Evolutionary conservation across 2,113 vertebrate species (phyloP), one percentile per base, ranked within the genome.

Genomic region (Galbula dea): DNA sequence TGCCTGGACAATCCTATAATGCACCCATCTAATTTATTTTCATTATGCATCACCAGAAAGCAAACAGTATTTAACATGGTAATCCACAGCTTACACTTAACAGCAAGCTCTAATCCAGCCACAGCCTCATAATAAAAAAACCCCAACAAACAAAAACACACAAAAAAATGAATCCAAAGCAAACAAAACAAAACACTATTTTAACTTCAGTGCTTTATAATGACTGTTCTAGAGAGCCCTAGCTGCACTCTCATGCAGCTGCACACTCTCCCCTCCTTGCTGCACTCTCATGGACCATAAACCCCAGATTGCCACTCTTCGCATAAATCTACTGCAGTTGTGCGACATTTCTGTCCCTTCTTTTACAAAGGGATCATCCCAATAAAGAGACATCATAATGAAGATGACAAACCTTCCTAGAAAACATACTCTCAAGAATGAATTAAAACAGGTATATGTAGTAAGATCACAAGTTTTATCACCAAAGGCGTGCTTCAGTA

Each of bases 41-140:
- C 74, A 65, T 71, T 84, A 82, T 37, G 39, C 55, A 65, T 76
- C 73, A 68, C 29, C 49, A 89, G 66, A 10, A 89, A 85, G 62
- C 58, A 89, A 92, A 79, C 36, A 72, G 32, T 57, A 85, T 72
- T 89, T 73, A 87, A 49, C 71, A 85, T n/a, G 36, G 58, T 69
- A 94, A 95, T 91, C 71, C 54, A 69, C 11, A 29, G 58, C 68
- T 95, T 85, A 89, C 54, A 83, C 45, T 87, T 93, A 87, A 58
- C 45, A 86, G 37, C 34, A 81, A 41, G 43, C 32, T 89, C 49
- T 46, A 48, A 73, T 74, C 27, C 46, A 90, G 37, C 80, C 59
- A 69, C 12, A 76, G 29, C 51, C 19, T 32, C 11, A 43, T 17
- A 41, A 65, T 18, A 6, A 43, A 46, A 83, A 79, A 48, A 34